Conservation (phyloP, 2,888 invertebrate species). For the Metalampra italica region DNA sequence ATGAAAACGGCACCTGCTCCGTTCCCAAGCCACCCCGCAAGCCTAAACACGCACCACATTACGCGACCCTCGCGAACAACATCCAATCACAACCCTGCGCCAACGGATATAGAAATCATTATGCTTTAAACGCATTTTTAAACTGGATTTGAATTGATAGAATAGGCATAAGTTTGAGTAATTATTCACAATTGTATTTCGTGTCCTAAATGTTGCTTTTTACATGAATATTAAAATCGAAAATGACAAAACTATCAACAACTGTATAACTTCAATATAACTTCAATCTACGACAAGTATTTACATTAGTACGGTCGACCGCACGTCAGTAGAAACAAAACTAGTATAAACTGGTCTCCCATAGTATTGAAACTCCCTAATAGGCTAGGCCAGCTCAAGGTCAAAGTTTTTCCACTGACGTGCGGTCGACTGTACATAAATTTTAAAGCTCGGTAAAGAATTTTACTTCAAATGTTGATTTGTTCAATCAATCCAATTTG, state of each 20-base stretch:
- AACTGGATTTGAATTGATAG: conserved; percentile 17
- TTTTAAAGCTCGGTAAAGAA: too few relatives aligned
- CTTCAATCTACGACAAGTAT: too few relatives aligned
- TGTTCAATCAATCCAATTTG: neutral
- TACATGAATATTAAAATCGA: neutral
- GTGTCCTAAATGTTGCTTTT: conserved; percentile 28
- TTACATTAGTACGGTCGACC: too few relatives aligned
- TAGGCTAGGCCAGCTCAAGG: too few relatives aligned
- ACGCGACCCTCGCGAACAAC: conserved; percentile 30
- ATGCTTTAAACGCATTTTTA: conserved; percentile 18
- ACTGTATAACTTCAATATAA: too few relatives aligned
- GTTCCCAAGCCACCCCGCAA: conserved; percentile 65
- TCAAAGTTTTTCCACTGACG: too few relatives aligned
- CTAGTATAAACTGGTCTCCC: too few relatives aligned
- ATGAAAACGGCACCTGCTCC: conserved; percentile 74
- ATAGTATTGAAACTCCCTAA: too few relatives aligned
- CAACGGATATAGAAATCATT: conserved; percentile 32
- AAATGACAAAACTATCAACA: neutral
- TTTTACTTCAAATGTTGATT: neutral
- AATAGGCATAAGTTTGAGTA: conserved; percentile 63
- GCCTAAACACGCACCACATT: conserved; percentile 64
- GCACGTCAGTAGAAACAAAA: too few relatives aligned
- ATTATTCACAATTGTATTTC: conserved; percentile 64
- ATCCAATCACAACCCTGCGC: conserved; percentile 40
- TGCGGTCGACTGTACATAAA: too few relatives aligned